Base-by-base conservation (phyloP, 2,797 vertebrate genomes). In the Manis javanica region DNA sequence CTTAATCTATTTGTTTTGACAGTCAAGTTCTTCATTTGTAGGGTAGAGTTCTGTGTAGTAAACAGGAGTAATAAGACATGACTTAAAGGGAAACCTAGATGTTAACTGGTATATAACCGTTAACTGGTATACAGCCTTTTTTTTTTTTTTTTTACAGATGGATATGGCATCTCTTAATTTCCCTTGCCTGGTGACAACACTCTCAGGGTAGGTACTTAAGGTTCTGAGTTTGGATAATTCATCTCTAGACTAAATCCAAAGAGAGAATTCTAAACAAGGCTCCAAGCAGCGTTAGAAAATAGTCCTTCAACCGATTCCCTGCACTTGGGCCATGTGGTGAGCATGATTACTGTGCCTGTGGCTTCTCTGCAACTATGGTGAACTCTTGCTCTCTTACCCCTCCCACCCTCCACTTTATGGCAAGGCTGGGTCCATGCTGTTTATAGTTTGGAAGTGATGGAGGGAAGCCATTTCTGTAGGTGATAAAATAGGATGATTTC, bases 91-190 rank as follows among this genome's bases (percentile, higher is more conserved):
- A 9, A 93, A 42, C 15, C 19, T 57, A 37, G 18, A 21, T 61
- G 14, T 46, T 69, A 78, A 94, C 57, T 49, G 39, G 34, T 13
- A 66, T 69, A 39, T 0, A 94, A 77, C 4, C 39, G 37, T 39
- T 69, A 78, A 94, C 57, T 49, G 39, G 34, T 13, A 66, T 68
- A 37, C 1, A 94, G 82, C 5, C 39, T 18, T 83, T 59, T 24
- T 66, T 21, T 84, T 34, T 42, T n/a, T 29, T 18, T 42, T 88
- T 4, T 51, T 63, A 57, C 3, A 16, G 3, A 42, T 77, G 79
- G 66, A 66, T 59, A 34, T 68, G n/a, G 8, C 31, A 79, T 91
- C 49, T 96, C 85, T 84, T 91, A 71, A 34, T 87, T 82, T 39
- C 26, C n/a, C 16, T 77, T 77, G 57, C 68, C 68, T 77, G 31